phyloP scores from a whole-genome alignment of 2,113 vertebrate genomes.

The Pseudorectes ferrugineus region DNA sequence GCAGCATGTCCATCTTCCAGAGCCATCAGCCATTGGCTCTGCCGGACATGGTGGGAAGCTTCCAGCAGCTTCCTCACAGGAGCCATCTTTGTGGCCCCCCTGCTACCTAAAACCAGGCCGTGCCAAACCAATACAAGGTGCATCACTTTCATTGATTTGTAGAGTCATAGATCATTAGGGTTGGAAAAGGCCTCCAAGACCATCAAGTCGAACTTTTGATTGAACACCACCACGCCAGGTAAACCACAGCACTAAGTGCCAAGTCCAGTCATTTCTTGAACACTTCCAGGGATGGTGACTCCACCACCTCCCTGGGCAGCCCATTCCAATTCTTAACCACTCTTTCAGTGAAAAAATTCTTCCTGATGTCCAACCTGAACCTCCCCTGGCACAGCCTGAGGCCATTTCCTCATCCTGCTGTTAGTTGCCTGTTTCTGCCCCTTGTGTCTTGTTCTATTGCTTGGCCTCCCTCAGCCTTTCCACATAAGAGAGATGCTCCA shows the following conservation, averaged over 20 bases:
- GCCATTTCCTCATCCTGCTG: background rate
- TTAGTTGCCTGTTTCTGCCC: background rate
- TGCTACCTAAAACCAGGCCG: no score
- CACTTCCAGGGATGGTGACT: background rate
- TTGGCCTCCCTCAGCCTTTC: background rate
- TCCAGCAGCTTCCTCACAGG: no score
- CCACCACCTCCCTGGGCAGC: background rate
- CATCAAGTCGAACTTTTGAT: background rate
- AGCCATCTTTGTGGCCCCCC: no score
- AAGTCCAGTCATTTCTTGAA: background rate
- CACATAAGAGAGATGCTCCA: background rate
- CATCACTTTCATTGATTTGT: background rate
- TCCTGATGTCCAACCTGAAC: background rate
- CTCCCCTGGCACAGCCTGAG: background rate
- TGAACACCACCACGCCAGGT: background rate
- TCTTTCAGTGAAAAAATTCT: background rate
- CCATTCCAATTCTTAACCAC: background rate
- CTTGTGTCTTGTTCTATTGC: background rate
- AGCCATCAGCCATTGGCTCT: no score
- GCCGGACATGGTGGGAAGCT: no score
- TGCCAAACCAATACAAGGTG: no score
- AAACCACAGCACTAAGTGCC: background rate
- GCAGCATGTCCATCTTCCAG: no score
- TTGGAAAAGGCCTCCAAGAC: background rate
- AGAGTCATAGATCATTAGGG: background rate